Evolutionary conservation across 2,113 vertebrate genomes (phyloP).

Genomic region (Pardalotus punctatus): DNA sequence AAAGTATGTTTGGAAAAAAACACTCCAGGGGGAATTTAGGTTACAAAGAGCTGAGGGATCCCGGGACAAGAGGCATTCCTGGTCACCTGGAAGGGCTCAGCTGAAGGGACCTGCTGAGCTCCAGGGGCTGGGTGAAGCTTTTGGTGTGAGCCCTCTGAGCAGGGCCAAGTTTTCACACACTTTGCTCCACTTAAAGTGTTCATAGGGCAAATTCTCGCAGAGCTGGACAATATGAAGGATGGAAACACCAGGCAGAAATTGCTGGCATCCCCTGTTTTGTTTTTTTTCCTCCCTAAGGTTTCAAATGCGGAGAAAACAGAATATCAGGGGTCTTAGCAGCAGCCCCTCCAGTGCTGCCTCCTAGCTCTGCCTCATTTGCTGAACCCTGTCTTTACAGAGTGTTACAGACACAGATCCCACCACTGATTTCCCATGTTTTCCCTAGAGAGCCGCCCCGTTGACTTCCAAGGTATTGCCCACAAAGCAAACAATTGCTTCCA

Average conservation of each 20-base stretch:
- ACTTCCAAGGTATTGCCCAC: constrained; percentile 1
- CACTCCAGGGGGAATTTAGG: not conserved
- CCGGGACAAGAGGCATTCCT: not conserved
- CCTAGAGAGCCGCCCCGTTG: not conserved
- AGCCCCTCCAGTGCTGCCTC: not conserved
- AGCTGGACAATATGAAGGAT: not conserved
- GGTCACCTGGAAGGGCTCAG: not conserved
- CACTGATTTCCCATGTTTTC: not conserved
- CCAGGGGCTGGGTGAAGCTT: not conserved
- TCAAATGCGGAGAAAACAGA: not conserved
- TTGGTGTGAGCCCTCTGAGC: not conserved
- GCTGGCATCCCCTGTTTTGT: not conserved
- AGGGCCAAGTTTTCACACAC: not conserved
- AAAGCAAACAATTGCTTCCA: not conserved
- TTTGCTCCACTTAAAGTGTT: not conserved
- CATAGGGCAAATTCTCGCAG: not conserved
- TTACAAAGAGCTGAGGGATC: not conserved
- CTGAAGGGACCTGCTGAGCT: not conserved
- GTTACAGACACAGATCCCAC: not conserved
- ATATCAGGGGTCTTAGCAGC: not conserved
- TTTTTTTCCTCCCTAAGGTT: not conserved
- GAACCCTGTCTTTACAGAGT: not conserved
- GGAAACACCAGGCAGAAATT: not conserved
- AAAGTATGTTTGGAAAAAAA: not conserved
- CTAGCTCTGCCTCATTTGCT: not conserved